Conservation (phyloP, 1,140 invertebrate species). For the Phocides pigmalion region DNA sequence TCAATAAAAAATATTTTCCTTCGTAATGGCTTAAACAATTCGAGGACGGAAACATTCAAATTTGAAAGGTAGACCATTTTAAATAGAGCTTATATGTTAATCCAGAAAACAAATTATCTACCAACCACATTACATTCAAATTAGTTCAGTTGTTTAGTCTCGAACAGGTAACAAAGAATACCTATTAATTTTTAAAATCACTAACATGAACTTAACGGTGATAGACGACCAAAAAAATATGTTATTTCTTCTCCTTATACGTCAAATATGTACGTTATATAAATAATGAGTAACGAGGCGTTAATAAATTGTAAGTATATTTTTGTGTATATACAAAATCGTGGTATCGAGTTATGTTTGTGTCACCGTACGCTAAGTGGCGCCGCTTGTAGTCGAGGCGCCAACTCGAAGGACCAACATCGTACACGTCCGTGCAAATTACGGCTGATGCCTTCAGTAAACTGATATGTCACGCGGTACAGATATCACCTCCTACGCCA, state of each 20-base stretch:
- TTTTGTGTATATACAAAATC: slow-evolving; percentile 30
- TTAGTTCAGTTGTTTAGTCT: too few species aligned
- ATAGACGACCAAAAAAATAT: too few species aligned
- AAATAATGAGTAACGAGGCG: slow-evolving; percentile 15
- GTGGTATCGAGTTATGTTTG: slow-evolving; percentile 45
- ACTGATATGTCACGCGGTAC: slow-evolving; percentile 56
- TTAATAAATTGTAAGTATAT: slow-evolving; percentile 31
- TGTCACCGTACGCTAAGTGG: slow-evolving; percentile 55
- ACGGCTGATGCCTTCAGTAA: slow-evolving; percentile 64
- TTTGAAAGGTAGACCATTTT: too few species aligned
- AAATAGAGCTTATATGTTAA: too few species aligned
- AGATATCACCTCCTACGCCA: not conserved
- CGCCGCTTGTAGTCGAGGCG: slow-evolving; percentile 46
- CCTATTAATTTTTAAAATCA: too few species aligned
- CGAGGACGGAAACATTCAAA: too few species aligned
- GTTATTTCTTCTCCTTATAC: slow-evolving; percentile 5
- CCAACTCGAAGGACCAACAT: slow-evolving; percentile 44
- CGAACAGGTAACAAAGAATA: too few species aligned
- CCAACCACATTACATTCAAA: too few species aligned
- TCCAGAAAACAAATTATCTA: too few species aligned
- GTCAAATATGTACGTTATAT: not conserved
- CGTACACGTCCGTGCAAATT: slow-evolving; percentile 60
- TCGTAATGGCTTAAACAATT: too few species aligned
- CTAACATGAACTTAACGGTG: too few species aligned
- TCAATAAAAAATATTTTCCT: too few species aligned